phyloP scores from a whole-genome alignment of 2,113 vertebrate species.

The Rhinogobius similis region DNA sequence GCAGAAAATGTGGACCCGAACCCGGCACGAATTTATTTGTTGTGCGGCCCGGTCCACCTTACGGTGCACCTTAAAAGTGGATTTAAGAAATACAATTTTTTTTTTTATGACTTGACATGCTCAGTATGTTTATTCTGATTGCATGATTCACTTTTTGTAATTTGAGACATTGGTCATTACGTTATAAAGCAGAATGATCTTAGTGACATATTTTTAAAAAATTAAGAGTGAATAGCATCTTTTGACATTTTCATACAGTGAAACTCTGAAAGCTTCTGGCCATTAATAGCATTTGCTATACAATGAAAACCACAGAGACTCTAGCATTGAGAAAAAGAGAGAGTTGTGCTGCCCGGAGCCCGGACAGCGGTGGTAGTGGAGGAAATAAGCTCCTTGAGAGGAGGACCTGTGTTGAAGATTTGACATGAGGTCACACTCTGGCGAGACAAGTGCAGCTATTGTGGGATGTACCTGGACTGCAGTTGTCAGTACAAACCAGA shows the following conservation, averaged over 20 bases:
- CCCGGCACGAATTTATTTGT: too few species aligned
- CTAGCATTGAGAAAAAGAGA: neutral
- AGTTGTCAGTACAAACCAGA: slow-evolving; percentile 3
- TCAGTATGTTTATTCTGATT: too few species aligned
- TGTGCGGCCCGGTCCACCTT: too few species aligned
- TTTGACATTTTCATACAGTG: neutral
- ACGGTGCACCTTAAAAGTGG: too few species aligned
- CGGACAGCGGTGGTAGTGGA: neutral
- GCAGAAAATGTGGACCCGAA: too few species aligned
- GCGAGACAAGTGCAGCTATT: slow-evolving; percentile 8
- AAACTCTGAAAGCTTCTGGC: too few species aligned
- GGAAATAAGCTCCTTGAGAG: slow-evolving; percentile 1
- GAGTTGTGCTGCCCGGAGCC: neutral
- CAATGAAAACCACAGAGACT: neutral
- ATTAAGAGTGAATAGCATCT: neutral
- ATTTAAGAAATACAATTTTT: too few species aligned
- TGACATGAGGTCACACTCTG: slow-evolving; percentile 9
- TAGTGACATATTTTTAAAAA: neutral
- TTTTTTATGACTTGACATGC: too few species aligned
- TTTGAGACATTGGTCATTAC: too few species aligned
- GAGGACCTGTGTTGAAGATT: neutral
- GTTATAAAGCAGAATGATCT: too few species aligned
- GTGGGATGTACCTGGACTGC: neutral
- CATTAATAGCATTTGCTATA: too few species aligned
- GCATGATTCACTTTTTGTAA: too few species aligned